These are phyloP conservation scores for Esperia sulphurella DNA, from an alignment of 2,888 invertebrate genomes.

Conservation along the genomic window DNA sequence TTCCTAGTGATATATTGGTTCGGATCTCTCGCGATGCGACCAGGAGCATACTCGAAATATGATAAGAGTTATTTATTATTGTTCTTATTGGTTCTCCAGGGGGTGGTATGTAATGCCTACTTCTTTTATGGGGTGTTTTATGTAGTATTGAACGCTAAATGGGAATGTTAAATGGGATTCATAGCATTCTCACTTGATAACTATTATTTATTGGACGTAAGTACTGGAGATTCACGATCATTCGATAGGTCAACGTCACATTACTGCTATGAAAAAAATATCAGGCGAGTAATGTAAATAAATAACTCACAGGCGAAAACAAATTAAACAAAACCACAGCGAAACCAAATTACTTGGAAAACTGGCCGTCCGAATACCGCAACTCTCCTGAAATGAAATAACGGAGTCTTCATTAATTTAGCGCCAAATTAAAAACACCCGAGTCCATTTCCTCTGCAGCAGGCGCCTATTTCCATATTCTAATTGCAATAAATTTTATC, in stretches of 20 bases:
- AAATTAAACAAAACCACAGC: slow-evolving; percentile 30
- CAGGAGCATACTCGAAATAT: slow-evolving; percentile 80
- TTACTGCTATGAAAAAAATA: too few relatives aligned
- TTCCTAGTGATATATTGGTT: slow-evolving; percentile 90
- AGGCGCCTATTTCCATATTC: slow-evolving; percentile 56
- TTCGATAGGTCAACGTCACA: too few relatives aligned
- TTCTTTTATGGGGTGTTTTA: slow-evolving; percentile 43
- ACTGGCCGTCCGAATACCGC: slow-evolving; percentile 23
- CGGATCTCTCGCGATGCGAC: slow-evolving; percentile 79
- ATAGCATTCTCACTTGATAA: background rate
- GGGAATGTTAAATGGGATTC: slow-evolving; percentile 5
- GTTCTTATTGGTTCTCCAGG: slow-evolving; percentile 78
- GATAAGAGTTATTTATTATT: slow-evolving; percentile 80
- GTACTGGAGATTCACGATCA: too few relatives aligned
- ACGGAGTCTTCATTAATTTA: slow-evolving; percentile 59
- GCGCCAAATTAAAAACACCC: slow-evolving; percentile 62
- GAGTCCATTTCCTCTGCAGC: slow-evolving; percentile 39
- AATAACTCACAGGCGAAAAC: slow-evolving; percentile 26
- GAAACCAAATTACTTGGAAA: slow-evolving; percentile 31
- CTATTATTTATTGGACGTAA: too few relatives aligned
- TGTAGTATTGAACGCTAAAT: slow-evolving; percentile 25
- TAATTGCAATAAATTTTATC: slow-evolving; percentile 55
- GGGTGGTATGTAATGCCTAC: slow-evolving; percentile 47
- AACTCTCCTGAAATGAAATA: slow-evolving; percentile 43
- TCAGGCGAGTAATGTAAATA: background rate